Evolutionary conservation across 2,113 vertebrate species (phyloP).

Genomic region (Hyperopisus bebe): DNA sequence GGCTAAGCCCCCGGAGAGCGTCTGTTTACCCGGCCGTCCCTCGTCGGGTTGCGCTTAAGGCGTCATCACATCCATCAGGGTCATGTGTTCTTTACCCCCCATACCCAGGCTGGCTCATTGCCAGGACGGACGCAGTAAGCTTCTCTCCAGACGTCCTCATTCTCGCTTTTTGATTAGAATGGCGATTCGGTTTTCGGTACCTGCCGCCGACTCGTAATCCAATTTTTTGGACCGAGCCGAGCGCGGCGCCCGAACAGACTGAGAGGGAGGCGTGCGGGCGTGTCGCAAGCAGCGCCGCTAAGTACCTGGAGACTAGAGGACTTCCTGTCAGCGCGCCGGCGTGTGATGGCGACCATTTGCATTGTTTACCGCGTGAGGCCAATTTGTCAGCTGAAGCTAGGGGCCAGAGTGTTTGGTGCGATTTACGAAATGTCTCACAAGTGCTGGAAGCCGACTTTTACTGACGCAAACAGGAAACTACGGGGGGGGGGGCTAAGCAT

Average conservation of each 20-base stretch:
- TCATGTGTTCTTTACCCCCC: not conserved
- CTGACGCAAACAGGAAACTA: not conserved
- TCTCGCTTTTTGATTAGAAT: not conserved
- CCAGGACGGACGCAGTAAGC: not conserved
- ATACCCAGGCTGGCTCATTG: not conserved
- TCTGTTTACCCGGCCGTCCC: not conserved
- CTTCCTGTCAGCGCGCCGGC: not conserved
- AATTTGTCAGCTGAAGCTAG: not conserved
- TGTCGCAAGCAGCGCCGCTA: not conserved
- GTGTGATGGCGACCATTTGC: not conserved
- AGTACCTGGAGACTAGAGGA: not conserved
- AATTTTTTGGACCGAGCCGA: not conserved
- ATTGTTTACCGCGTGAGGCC: not conserved
- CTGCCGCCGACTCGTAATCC: not conserved
- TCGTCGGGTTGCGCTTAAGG: not conserved
- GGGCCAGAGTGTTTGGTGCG: not conserved
- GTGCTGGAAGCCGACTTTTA: not conserved
- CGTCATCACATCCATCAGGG: not conserved
- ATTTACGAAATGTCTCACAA: not conserved
- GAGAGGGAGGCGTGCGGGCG: not conserved
- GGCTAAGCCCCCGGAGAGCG: not conserved
- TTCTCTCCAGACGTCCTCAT: not conserved
- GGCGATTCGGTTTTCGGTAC: not conserved
- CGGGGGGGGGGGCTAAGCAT: not conserved
- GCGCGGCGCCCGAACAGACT: not conserved